Base-by-base conservation (phyloP, 2,888 invertebrate species). In the Drosophila koepferae region DNA sequence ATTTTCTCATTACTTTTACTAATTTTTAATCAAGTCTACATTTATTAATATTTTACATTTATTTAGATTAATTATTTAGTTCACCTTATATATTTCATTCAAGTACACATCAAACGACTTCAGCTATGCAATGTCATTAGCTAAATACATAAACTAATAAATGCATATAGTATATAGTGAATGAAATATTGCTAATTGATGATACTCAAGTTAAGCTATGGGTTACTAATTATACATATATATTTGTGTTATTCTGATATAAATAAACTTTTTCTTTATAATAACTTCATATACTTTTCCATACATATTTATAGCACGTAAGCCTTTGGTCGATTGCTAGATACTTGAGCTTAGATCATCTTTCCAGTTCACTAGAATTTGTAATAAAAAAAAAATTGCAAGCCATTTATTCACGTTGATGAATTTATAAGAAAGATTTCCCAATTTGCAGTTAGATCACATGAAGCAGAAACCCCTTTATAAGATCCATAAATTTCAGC, bases 371-470 rank as follows among this genome's bases (percentile, higher is more conserved):
- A 31, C 14, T 10, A 14, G 40, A 48, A 41, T 16, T 36, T 14
- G 28, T 18, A n/a, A 43, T 55, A 18, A 28, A 10, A 10, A 5
- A 28, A 20, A 2, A 44, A 49, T 48, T 54, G 46, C 34, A 72
- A 66, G 41, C 62, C 40, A 23, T 46, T 46, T 23, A 23, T 8
- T 23, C 4, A 48, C 54, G 44, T 63, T 76, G n/a, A 58, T 49
- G 3, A 31, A 31, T 49, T 23, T 23, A 16, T 23, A 40, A 23
- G 18, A 23, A 18, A 48, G 23, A 60, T 31, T 34, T 36, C 34
- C 5, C 40, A 40, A 67, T 56, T 67, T 67, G 40, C 41, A 75
- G 55, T 80, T 61, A 55, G 53, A 14, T 67, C 66, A 68, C 68
- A 74, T 46, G 59, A 18, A 58, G 18, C 49, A 51, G 49, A 51